Evolutionary conservation across 2,113 vertebrate species (phyloP), one percentile per base, ranked within the genome.

Genomic region (Copsychus sechellarum): DNA sequence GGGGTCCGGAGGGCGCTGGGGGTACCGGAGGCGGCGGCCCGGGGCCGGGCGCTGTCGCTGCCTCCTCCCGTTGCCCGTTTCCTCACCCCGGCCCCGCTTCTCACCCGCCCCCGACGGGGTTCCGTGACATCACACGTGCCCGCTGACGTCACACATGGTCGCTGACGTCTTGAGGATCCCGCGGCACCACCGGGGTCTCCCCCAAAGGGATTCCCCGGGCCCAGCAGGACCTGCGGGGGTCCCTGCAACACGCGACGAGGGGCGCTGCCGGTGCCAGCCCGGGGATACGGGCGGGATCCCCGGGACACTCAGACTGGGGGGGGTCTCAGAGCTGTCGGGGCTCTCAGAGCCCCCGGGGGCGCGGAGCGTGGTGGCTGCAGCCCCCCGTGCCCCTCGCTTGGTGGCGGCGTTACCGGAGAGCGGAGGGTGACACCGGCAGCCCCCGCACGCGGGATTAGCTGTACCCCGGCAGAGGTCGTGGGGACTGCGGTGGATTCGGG

Each of bases 91-190:
- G 66, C 42, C 51, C 36, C 78, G 42, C 29, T 23, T 28, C 38
- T n/a, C 23, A 20, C 53, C 77, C 64, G 48, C 64, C 77, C 69
- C 60, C 86, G 86, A 21, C 60, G 53, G 77, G 38, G 23, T 36
- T 73, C 86, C 86, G 60, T 88, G 86, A 88, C 86, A 20, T 88
- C 86, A 81, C 60, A 51, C 51, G 60, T 20, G 33, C 15, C 60
- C 22, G 33, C 6, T 88, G 97, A 98, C 93, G 95, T 97, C 97
- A 97, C 95, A 87, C 58, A 64, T 40, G 88, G 28, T 57, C 91
- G 90, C 95, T 98, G 98, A 98, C 98, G 98, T 97, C 97, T 92
- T 81, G 97, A 98, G 98, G 98, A 98, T 98, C 98, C 98, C 98
- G 94, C 88, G 92, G 94, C 93, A 74, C 47, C 96, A 45, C 93